Conservation (phyloP, 1,140 invertebrate genomes). For the Branchinecta lindahli region DNA sequence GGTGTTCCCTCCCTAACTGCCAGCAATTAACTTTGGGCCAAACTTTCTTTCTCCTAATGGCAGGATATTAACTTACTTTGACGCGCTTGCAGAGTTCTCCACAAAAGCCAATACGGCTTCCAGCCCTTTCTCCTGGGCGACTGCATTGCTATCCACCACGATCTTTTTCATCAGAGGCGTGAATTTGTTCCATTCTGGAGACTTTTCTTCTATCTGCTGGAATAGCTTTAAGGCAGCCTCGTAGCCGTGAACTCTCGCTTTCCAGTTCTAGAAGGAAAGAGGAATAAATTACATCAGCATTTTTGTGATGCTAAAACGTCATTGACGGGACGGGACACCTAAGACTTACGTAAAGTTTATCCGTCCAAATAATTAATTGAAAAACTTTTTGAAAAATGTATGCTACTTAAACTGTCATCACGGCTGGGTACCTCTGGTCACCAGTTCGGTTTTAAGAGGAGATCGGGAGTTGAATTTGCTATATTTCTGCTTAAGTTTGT, state of each 20-base stretch:
- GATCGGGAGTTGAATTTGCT: too few relatives aligned
- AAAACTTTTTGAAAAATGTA: too few relatives aligned
- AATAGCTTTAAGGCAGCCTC: constrained; percentile 67
- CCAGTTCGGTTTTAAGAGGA: too few relatives aligned
- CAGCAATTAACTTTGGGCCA: too few relatives aligned
- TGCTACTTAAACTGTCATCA: too few relatives aligned
- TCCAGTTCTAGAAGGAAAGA: constrained; percentile 52
- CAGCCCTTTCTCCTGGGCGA: constrained; percentile 88
- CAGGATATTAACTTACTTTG: constrained; percentile 39
- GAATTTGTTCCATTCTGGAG: constrained; percentile 81
- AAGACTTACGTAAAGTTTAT: too few relatives aligned
- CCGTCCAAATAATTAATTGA: too few relatives aligned
- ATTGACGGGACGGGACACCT: constrained; percentile 15
- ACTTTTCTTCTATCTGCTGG: constrained; percentile 58
- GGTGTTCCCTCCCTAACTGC: too few relatives aligned
- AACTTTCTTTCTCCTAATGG: too few relatives aligned
- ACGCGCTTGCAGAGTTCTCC: constrained; percentile 68
- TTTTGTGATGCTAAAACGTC: not conserved
- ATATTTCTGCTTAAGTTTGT: too few relatives aligned
- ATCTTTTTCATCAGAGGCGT: constrained; percentile 86
- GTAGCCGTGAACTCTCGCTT: constrained; percentile 79
- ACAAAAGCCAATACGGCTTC: constrained; percentile 77
- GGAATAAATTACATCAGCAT: constrained; percentile 17
- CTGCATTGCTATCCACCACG: constrained; percentile 82
- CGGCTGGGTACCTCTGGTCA: too few relatives aligned